Evolutionary conservation across 2,888 invertebrate genomes (phyloP).

Genomic region (Orchestes rusci): DNA sequence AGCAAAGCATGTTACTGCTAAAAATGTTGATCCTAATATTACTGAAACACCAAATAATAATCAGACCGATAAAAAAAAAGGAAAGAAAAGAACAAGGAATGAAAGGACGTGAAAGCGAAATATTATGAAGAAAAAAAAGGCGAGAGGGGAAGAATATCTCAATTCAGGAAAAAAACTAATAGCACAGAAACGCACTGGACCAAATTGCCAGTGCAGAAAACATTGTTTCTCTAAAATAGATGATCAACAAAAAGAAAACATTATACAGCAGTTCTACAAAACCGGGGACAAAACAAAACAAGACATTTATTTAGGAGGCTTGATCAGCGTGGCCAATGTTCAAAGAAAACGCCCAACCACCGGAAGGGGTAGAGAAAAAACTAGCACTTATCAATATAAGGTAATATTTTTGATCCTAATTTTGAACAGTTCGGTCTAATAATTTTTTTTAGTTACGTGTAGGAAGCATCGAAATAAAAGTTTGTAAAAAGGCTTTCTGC

Average conservation of each 20-base stretch:
- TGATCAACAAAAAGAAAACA: background rate
- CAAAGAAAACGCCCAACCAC: conserved; percentile 6
- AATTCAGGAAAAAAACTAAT: too few relatives aligned
- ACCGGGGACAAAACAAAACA: conserved; percentile 10
- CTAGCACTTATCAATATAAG: too few relatives aligned
- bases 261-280: conserved; percentile 2
- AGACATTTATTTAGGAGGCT: conserved; percentile 14
- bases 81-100: too few relatives aligned
- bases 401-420: too few relatives aligned
- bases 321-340: conserved; percentile 7
- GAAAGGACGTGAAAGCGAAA: conserved; percentile 12
- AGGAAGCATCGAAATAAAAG: too few relatives aligned
- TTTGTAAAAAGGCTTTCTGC: conserved; percentile 12
- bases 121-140: conserved; percentile 10
- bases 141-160: conserved; percentile 10
- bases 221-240: conserved; percentile 12
- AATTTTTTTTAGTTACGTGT: too few relatives aligned
- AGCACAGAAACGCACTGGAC: conserved; percentile 8
- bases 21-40: too few relatives aligned
- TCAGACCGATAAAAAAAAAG: too few relatives aligned
- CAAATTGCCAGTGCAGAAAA: conserved; percentile 12
- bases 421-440: too few relatives aligned
- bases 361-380: conserved; percentile 4
- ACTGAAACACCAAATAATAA: too few relatives aligned
- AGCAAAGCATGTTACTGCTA: too few relatives aligned